Evolutionary conservation across 2,888 invertebrate species (phyloP).

Genomic region (Disparrhopalites patrizii): DNA sequence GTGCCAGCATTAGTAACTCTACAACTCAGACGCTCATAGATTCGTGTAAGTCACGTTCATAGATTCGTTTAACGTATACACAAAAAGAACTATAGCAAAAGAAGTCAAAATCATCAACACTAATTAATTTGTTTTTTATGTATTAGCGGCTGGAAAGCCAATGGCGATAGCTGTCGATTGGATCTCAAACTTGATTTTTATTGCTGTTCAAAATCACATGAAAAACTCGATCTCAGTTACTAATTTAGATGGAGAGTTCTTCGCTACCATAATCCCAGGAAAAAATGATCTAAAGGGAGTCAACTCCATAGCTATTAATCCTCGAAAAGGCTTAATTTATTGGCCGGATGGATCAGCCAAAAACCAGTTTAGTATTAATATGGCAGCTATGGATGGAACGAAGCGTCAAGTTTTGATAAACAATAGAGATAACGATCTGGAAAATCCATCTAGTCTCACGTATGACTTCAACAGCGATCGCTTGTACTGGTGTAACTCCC

Average conservation of each 20-base stretch:
- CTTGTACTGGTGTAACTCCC: slow-evolving; percentile 64
- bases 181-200: slow-evolving; percentile 71
- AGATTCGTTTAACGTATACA: background rate
- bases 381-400: slow-evolving; percentile 65
- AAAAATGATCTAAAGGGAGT: slow-evolving; percentile 51
- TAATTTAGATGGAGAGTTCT: slow-evolving; percentile 68
- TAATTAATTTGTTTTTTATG: slow-evolving; percentile 12
- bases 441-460: slow-evolving; percentile 50
- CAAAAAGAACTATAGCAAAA: background rate
- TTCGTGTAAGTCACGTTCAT: slow-evolving; percentile 61
- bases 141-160: slow-evolving; percentile 57
- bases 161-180: slow-evolving; percentile 77
- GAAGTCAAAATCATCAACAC: background rate
- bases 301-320: slow-evolving; percentile 67
- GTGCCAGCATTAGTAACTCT: slow-evolving; percentile 64
- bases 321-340: slow-evolving; percentile 59
- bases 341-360: slow-evolving; percentile 56
- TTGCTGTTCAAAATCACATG: slow-evolving; percentile 60
- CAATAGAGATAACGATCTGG: slow-evolving; percentile 49
- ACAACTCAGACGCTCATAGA: slow-evolving; percentile 69
- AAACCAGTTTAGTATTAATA: slow-evolving; percentile 52
- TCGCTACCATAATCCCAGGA: slow-evolving; percentile 52
- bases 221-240: slow-evolving; percentile 63
- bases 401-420: slow-evolving; percentile 49
- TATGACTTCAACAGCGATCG: slow-evolving; percentile 52